These are phyloP conservation scores for Tryphoninae sp. DNA, from an alignment of 2,888 invertebrate species.

Conservation along the genomic window DNA sequence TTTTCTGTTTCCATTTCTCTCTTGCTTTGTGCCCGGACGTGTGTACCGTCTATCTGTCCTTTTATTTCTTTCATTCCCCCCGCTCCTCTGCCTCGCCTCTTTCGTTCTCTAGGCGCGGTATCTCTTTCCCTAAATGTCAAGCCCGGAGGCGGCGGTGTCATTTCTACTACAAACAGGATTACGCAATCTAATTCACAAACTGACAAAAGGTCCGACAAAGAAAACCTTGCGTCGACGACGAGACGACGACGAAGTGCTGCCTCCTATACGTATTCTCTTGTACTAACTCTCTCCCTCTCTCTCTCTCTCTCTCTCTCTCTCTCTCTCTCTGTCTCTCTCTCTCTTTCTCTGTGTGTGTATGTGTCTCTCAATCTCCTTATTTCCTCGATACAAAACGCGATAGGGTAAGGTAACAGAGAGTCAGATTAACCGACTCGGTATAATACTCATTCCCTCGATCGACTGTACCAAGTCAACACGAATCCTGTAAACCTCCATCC, in stretches of 20 bases:
- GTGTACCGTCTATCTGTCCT: slow-evolving; percentile 55
- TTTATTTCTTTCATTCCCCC: slow-evolving; percentile 24
- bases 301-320: slow-evolving; percentile 15
- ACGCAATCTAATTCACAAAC: slow-evolving; percentile 79
- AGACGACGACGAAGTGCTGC: slow-evolving; percentile 50
- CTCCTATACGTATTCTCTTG: slow-evolving; percentile 46
- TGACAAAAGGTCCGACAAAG: slow-evolving; percentile 78
- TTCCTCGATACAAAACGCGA: slow-evolving; percentile 28
- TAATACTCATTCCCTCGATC: slow-evolving; percentile 41
- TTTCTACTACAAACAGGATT: slow-evolving; percentile 81
- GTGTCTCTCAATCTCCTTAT: slow-evolving; percentile 11
- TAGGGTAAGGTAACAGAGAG: slow-evolving; percentile 27
- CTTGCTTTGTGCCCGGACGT: slow-evolving; percentile 62
- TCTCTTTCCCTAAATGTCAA: slow-evolving; percentile 77
- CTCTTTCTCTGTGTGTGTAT: slow-evolving; percentile 32
- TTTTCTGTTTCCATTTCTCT: slow-evolving; percentile 14
- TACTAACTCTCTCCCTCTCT: neutral
- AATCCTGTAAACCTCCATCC: slow-evolving; percentile 12
- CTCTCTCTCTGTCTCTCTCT: neutral
- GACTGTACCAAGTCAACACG: slow-evolving; percentile 23
- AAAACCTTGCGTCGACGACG: slow-evolving; percentile 58
- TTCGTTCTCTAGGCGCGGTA: slow-evolving; percentile 18
- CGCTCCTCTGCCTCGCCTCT: neutral
- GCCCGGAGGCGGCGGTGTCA: slow-evolving; percentile 78
- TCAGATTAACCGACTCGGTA: slow-evolving; percentile 43